Evolutionary conservation across 2,113 vertebrate species (phyloP), one percentile per base, ranked within the genome.

Genomic region (Burhinus bistriatus): DNA sequence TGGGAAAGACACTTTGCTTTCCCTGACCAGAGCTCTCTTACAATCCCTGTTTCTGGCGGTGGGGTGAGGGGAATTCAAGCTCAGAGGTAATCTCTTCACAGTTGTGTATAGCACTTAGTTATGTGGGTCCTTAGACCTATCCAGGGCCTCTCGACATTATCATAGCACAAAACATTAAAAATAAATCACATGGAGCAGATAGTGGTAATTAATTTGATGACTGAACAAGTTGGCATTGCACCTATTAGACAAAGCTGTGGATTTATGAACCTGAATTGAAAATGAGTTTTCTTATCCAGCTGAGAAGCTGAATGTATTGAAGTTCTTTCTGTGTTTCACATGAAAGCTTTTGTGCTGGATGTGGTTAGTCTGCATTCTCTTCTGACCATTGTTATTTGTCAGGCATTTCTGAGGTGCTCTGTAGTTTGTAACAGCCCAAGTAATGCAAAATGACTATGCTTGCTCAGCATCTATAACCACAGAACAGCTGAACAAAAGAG

Each of bases 71-170:
- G 5, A 71, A 44, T 5, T 54, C 36, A 62, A 90, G 5, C 7
- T 54, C 29, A 93, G 27, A 82, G 19, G 59, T 12, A 58, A 70
- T 68, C 9, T 65, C 6, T 12, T 38, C 54, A 7, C 10, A 81
- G 4, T 9, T 42, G 5, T 1, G 0, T 54, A 12, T 3, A 71
- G 4, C 9, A 68, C 11, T 51, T 44, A 47, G 14, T 7, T 89
- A 15, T 70, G 19, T 20, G 18, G 6, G 8, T 38, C 8, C 9
- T 59, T 20, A 64, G 20, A 51, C 7, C 25, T 62, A 5, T 5
- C 6, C 8, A 6, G 9, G 6, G 7, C 29, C 15, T 66, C 51
- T 89, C 70, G 51, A 77, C 18, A 26, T 30, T 42, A 15, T 14
- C 36, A 49, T 14, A 54, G 30, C 25, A 81, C 26, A 91, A 87